A percentile compares a stretch with the other conserved stretches of the same genome.
Evolutionary conservation across 2,797 vertebrate species (phyloP).

Genomic region (Melanotaenia parkinsoni): DNA sequence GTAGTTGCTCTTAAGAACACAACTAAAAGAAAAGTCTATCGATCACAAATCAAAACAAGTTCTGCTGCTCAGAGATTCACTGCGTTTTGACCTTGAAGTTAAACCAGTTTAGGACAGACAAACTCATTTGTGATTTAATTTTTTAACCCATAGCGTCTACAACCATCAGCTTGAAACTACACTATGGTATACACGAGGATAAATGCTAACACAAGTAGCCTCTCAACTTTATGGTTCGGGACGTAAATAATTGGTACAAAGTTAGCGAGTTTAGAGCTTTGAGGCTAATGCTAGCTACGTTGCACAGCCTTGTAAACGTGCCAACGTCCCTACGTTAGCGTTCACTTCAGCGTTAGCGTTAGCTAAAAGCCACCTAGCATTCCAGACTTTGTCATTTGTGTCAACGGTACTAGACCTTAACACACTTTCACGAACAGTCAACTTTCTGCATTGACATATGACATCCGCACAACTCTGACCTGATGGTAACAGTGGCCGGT

Average conservation of each 20-base stretch:
- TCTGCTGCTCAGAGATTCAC: neutral
- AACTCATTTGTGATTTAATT: neutral
- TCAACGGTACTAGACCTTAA: accelerated
- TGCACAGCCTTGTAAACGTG: neutral
- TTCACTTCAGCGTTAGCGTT: slow-evolving; percentile 17
- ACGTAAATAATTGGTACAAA: slow-evolving; percentile 16
- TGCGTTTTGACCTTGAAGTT: slow-evolving; percentile 72
- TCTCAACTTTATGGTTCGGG: neutral
- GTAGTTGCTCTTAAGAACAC: neutral
- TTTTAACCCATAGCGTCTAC: neutral
- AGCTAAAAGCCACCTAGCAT: slow-evolving; percentile 65
- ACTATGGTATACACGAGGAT: accelerated
- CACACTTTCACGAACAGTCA: accelerated
- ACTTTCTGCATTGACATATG: accelerated
- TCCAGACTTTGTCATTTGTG: slow-evolving; percentile 34
- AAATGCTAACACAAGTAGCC: neutral
- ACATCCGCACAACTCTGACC: slow-evolving; percentile 65
- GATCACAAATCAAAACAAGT: slow-evolving; percentile 28
- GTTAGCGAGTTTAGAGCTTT: slow-evolving; percentile 40
- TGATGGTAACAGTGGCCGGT: slow-evolving; percentile 64
- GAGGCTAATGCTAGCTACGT: slow-evolving; percentile 41
- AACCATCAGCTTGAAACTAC: neutral
- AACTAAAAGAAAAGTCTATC: neutral
- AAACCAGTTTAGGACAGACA: slow-evolving; percentile 24
- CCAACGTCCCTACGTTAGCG: slow-evolving; percentile 23